These are phyloP conservation scores for Pedicia rivosa DNA, from an alignment of 2,888 invertebrate species.

Conservation along the genomic window DNA sequence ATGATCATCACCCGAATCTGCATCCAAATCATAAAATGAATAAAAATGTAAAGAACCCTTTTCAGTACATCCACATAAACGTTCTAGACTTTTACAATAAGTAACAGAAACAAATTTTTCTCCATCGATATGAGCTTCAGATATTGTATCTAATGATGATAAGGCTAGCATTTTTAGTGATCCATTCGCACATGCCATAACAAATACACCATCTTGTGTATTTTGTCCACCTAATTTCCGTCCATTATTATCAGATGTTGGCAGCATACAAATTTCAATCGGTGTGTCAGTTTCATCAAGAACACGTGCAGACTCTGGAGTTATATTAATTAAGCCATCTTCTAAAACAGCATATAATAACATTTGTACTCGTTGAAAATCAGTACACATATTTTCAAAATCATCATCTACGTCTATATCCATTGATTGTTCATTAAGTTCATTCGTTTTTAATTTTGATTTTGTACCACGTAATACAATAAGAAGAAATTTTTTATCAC, in stretches of 20 bases:
- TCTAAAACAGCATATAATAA: conserved; percentile 11
- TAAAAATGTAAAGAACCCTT: conserved; percentile 72
- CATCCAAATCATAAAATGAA: conserved; percentile 54
- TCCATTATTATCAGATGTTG: conserved; percentile 32
- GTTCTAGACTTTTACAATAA: conserved; percentile 76
- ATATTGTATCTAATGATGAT: conserved; percentile 48
- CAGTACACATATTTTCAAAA: conserved; percentile 2
- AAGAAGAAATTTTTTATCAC: conserved; percentile 44
- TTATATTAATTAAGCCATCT: conserved; percentile 31
- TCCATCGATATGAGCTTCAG: conserved; percentile 48
- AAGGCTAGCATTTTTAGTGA: conserved; percentile 54
- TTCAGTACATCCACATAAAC: conserved; percentile 69
- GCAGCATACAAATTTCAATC: conserved; percentile 50
- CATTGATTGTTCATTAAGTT: not conserved
- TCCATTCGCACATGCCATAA: conserved; percentile 61
- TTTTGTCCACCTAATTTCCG: conserved; percentile 15
- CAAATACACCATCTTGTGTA: conserved; percentile 41
- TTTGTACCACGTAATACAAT: conserved; percentile 33
- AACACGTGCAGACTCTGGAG: conserved; percentile 43
- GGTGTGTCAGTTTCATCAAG: conserved; percentile 49
- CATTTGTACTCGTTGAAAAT: conserved; percentile 8
- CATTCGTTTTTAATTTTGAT: not conserved
- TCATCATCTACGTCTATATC: conserved; percentile 6
- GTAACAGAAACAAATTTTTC: conserved; percentile 66
- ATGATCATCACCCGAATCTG: conserved; percentile 52